Evolutionary conservation across 2,888 invertebrate genomes (phyloP), one percentile per base, ranked within the genome.

Genomic region (Syritta pipiens): DNA sequence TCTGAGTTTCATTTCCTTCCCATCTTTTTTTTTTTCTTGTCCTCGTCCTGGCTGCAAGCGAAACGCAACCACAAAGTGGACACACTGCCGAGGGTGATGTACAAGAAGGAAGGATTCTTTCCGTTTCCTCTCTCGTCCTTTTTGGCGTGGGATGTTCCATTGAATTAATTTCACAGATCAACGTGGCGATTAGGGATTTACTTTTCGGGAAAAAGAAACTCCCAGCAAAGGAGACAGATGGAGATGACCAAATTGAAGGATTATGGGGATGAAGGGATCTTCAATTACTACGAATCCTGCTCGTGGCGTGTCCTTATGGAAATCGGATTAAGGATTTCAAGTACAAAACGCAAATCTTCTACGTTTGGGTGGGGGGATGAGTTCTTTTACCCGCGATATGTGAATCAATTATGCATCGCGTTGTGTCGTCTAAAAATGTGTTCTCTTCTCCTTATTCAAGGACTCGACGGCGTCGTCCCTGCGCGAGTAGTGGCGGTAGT

Each of bases 81-180:
- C 37, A 7, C 17, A 7, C 10, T 37, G 37, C 17, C 14, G 7
- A 9, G 9, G 9, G 7, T 14, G 10, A 10, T n/a, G 12, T 22
- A 20, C 9, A 9, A 9, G 28, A 3, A 28, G 3, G 28, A 28
- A 2, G 19, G 12, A 32, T 32, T 19, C 20, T 48, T 53, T 3
- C 10, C 22, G n/a, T 57, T 30, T 10, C 28, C 37, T 40, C 9
- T 51, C 1, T 44, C 12, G 17, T 46, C 46, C 19, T 48, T 4
- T 30, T 2, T 24, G 7, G 26, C 37, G 44, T 26, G 17, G 65
- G 71, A 59, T 48, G 71, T 53, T 63, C 40, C 63, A 32, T 49
- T 81, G 83, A 83, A 83, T 83, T 83, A 83, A 83, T 83, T 83
- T 83, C 71, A 37, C 53, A 82, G 83, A 83, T 83, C 83, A 82